phyloP scores from a whole-genome alignment of 2,113 vertebrate genomes.

The Erinaceus europaeus region DNA sequence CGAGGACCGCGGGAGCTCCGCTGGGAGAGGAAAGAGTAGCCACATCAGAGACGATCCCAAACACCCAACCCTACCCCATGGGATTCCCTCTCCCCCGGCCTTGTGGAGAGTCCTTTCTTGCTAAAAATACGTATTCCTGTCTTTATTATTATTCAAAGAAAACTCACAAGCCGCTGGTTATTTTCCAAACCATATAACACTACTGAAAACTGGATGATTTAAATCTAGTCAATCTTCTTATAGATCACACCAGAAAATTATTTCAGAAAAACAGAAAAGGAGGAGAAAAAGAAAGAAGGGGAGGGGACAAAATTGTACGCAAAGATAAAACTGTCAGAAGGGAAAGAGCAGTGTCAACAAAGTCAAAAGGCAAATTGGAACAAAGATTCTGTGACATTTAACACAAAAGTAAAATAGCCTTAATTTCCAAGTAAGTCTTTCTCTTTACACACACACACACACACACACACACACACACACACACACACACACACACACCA shows the following conservation, averaged over 20 bases:
- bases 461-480: no score
- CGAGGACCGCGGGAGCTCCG: constrained; percentile 87
- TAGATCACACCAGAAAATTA: background rate
- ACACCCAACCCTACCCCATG: rapidly evolving
- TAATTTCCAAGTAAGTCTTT: no score
- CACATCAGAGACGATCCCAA: constrained; percentile 50
- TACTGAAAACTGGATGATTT: background rate
- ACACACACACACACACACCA: no score
- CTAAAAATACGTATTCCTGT: background rate
- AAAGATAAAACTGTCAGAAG: background rate
- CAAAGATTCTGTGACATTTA: no score
- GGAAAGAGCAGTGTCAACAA: background rate
- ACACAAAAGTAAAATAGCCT: background rate
- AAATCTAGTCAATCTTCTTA: background rate
- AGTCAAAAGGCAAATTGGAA: background rate
- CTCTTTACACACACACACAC: no score
- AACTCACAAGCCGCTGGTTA: background rate
- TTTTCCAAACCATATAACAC: background rate
- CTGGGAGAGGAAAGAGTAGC: constrained; percentile 63
- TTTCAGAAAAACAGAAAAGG: background rate
- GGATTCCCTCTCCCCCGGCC: background rate
- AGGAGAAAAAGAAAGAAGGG: background rate
- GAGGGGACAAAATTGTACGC: rapidly evolving
- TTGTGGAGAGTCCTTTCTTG: background rate
- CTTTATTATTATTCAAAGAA: background rate